A percentile compares a stretch with the other conserved stretches of the same genome.
phyloP scores from a whole-genome alignment of 1,140 invertebrate genomes.

The Amphibalanus amphitrite region DNA sequence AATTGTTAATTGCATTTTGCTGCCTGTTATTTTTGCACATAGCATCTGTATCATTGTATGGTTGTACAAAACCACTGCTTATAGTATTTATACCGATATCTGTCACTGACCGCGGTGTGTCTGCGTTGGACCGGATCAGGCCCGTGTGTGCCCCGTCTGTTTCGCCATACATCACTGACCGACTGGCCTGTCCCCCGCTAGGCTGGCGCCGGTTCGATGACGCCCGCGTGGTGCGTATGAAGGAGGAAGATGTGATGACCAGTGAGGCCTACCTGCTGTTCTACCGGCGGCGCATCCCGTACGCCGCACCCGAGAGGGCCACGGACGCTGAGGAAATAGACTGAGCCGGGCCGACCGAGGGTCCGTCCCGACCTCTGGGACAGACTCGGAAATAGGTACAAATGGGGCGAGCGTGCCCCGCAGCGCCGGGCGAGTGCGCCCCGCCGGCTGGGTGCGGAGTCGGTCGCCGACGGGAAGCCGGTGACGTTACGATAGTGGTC shows the following conservation, averaged over 20 bases:
- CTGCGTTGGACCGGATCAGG: background rate
- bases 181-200: no score
- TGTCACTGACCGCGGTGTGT: background rate
- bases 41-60: background rate
- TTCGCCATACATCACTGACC: no score
- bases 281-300: conserved; percentile 22
- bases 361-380: no score
- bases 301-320: background rate
- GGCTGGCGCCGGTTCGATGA: conserved; percentile 34
- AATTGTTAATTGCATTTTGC: conserved; percentile 3
- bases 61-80: background rate
- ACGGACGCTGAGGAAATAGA: no score
- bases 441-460: no score
- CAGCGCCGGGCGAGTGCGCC: no score
- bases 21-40: background rate
- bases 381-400: no score
- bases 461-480: no score
- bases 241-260: conserved; percentile 27
- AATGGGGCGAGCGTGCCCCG: no score
- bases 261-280: conserved; percentile 31
- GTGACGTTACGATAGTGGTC: no score
- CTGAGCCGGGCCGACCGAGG: no score
- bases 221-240: conserved; percentile 24
- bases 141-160: background rate
- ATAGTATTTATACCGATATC: no score